Base-by-base conservation (phyloP, 2,113 vertebrate genomes). In the Salvelinus sp. region DNA sequence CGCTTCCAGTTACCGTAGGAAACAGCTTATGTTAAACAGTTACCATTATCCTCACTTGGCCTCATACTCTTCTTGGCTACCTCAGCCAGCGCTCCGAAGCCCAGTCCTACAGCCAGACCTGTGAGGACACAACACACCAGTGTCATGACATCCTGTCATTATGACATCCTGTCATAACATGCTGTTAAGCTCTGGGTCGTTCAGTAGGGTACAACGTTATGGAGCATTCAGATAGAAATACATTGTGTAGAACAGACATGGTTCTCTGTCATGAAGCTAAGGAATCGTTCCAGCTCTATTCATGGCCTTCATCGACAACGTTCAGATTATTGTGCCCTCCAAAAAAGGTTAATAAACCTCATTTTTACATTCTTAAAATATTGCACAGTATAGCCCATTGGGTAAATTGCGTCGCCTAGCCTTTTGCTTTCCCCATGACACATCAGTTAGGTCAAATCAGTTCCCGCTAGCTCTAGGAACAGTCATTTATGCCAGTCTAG, bases 11-110 rank as follows among this genome's bases (percentile, higher is more conserved):
- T 6, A 20, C 14, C 28, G 25, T 10, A 57, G 25, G 70, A 72
- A 48, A 54, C 20, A 33, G 25, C 65, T 66, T 5, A 68, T 68
- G 66, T 38, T 27, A 33, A 38, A 68, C 66, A 68, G n/a, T 95
- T 89, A 97, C 96, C 95, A 88, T 76, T 83, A 6, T 87, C 85
- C 1, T 92, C 93, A 30, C 95, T 96, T 1, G 91, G 58, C 68
- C 96, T 91, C 72, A 98, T 94, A 76, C 93, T 96, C 90, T 99
- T 99, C 92, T 99, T 99, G 13, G 98, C 98, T 0, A 98, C 96
- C 87, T 99, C 98, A 5, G 98, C 97, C 77, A 99, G 74, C 0
- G 97, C 97, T 44, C 98, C 98, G 3, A 99, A 93, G 70, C 98
- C 97, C 88, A 99, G 92, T 67, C 97, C 96, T 68, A 99, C 95